Base-by-base conservation (phyloP, 2,888 invertebrate genomes). In the Athetis lepigone region DNA sequence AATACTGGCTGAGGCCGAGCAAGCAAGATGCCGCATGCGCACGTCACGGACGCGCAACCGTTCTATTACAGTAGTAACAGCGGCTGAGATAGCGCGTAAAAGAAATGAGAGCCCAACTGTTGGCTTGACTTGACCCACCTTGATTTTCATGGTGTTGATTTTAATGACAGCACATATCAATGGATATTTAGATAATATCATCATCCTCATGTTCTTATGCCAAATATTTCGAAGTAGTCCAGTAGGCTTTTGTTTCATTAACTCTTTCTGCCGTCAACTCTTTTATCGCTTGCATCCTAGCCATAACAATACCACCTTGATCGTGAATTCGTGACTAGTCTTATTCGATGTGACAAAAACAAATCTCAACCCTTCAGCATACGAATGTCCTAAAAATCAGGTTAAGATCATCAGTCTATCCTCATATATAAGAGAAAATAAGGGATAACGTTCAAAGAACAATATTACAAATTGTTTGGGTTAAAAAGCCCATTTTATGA, bases 1-100 rank as follows among this genome's bases (percentile, higher is more conserved):
- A 76, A 77, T 83, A 93, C 93, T 93, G 87, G 89, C 93, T 93
- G 87, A 89, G 63, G 66, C 61, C 65, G 61, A 58, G 58, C 70
- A 67, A 64, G 25, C 27, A 54, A 57, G 55, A 61, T 62, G 68
- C 74, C 75, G 75, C 64, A 58, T 55, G 76, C 73, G 70, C 62
- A 75, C 80, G 81, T 80, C 85, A 81, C 74, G 73, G 60, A 63
- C 79, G 71, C 74, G 79, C 80, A 70, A 69, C 78, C 78, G 71
- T 74, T 75, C 79, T 77, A 79, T 82, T 79, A 79, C 79, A 75
- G 82, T 78, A 80, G 78, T 74, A 77, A 80, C 81, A 80, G 70
- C 66, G 79, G 75, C 72, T 58, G 79, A 74, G 69, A 72, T 79
- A 69, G 69, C 40, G 73, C 71, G 78, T 70, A 74, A 70, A 81